phyloP scores from a whole-genome alignment of 2,888 invertebrate genomes.

The Panzeria rudis region DNA sequence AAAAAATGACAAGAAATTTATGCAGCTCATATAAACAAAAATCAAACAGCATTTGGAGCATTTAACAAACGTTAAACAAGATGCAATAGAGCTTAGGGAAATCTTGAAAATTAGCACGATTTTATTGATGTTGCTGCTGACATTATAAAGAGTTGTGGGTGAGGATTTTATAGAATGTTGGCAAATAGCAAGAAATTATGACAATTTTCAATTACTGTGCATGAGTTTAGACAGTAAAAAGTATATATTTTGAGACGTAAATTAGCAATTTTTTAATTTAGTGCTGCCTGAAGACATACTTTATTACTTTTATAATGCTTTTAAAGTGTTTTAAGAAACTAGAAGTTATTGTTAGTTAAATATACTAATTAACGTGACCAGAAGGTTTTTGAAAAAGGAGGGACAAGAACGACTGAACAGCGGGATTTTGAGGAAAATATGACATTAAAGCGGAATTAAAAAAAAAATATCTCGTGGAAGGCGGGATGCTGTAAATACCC shows the following conservation, averaged over 20 bases:
- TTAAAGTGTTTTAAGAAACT: not conserved
- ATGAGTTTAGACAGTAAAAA: not conserved
- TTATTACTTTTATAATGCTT: not conserved
- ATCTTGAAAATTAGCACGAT: conserved; percentile 83
- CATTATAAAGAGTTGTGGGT: conserved; percentile 36
- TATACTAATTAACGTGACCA: no score
- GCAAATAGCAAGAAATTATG: conserved; percentile 6
- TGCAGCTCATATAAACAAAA: conserved; percentile 41
- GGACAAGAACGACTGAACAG: no score
- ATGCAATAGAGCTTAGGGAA: conserved; percentile 79
- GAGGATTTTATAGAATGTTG: not conserved
- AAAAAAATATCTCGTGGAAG: no score
- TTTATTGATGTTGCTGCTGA: conserved; percentile 76
- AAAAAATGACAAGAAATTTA: conserved; percentile 68
- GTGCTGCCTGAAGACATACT: not conserved
- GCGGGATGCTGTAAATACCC: no score
- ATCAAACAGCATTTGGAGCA: conserved; percentile 49
- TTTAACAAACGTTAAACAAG: conserved; percentile 58
- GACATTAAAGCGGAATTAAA: no score
- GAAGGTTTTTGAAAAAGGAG: no score
- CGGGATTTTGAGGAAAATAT: no score
- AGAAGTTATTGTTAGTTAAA: no score
- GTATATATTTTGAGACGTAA: not conserved
- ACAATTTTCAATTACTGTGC: conserved; percentile 27
- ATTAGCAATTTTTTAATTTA: conserved; percentile 1